Percentiles rank a stretch among this genome's conserved stretches.
phyloP scores from a whole-genome alignment of 2,888 invertebrate species.

The Eupsilia transversa region DNA sequence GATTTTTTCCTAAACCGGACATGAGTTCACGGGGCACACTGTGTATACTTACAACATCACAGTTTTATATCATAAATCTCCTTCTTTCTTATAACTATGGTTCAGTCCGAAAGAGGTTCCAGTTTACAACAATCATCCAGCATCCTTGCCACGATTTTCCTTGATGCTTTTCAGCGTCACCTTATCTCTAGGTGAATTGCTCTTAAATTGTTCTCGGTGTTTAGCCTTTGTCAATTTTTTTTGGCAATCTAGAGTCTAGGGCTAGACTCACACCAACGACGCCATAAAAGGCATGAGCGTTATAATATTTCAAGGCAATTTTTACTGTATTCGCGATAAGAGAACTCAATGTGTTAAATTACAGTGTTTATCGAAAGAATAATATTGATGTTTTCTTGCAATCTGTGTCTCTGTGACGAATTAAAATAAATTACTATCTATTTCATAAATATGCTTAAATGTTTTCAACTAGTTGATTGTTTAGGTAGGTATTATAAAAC shows the following conservation, averaged over 20 bases:
- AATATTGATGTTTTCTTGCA: conserved; percentile 9
- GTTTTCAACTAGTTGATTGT: background rate
- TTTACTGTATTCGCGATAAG: conserved; percentile 11
- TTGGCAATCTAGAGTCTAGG: background rate
- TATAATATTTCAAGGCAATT: background rate
- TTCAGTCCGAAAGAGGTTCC: no score
- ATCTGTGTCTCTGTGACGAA: background rate
- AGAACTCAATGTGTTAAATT: background rate
- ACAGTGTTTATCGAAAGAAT: background rate
- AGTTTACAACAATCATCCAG: background rate
- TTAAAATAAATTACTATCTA: conserved; percentile 3
- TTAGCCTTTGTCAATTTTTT: background rate
- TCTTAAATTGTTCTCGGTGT: background rate
- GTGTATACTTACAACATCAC: no score
- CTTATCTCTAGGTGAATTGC: background rate
- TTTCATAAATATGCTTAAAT: no score
- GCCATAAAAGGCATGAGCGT: background rate
- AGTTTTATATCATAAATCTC: no score
- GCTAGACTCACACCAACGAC: background rate
- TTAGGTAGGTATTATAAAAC: background rate
- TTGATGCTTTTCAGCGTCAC: background rate
- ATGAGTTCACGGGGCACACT: no score
- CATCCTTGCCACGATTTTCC: background rate
- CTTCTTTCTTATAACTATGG: no score
- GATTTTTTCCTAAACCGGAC: no score